Evolutionary conservation across 2,888 invertebrate species (phyloP).

Genomic region (Sminthurides aquaticus): DNA sequence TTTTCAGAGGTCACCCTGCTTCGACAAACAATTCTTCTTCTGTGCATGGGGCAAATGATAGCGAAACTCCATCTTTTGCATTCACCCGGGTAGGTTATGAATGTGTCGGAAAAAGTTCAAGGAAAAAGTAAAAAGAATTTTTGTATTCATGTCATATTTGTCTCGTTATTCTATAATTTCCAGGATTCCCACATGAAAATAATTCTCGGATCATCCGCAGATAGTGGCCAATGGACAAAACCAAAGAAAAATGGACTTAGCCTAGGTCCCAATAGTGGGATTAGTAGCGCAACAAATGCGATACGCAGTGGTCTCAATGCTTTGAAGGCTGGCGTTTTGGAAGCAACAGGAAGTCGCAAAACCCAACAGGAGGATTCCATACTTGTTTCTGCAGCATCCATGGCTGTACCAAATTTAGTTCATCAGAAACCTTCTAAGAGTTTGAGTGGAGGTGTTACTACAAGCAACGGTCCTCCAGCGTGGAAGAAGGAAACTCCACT

Average conservation of each 20-base stretch:
- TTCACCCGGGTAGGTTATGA: constrained; percentile 39
- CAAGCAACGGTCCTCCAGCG: constrained; percentile 63
- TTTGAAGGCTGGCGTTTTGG: constrained; percentile 38
- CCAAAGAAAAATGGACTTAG: constrained; percentile 39
- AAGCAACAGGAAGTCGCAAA: constrained; percentile 35
- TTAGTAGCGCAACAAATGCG: constrained; percentile 41
- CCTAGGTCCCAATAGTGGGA: constrained; percentile 41
- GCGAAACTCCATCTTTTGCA: constrained; percentile 40
- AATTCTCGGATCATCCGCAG: constrained; percentile 59
- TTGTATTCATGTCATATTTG: no score
- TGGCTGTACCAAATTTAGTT: constrained; percentile 43
- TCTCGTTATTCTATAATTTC: neutral
- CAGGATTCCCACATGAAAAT: constrained; percentile 88
- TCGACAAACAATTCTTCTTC: constrained; percentile 6
- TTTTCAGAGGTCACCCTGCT: constrained; percentile 1
- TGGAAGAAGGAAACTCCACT: constrained; percentile 77
- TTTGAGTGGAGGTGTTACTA: constrained; percentile 30
- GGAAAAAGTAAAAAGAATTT: no score
- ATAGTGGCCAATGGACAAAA: constrained; percentile 33
- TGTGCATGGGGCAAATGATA: constrained; percentile 26
- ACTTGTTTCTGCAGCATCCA: constrained; percentile 41
- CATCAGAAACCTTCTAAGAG: constrained; percentile 8
- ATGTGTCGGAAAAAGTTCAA: no score
- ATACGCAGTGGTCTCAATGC: constrained; percentile 43
- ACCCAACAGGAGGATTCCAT: constrained; percentile 37